Evolutionary conservation across 2,888 invertebrate species (phyloP).

Genomic region (Hyppa rectilinea): DNA sequence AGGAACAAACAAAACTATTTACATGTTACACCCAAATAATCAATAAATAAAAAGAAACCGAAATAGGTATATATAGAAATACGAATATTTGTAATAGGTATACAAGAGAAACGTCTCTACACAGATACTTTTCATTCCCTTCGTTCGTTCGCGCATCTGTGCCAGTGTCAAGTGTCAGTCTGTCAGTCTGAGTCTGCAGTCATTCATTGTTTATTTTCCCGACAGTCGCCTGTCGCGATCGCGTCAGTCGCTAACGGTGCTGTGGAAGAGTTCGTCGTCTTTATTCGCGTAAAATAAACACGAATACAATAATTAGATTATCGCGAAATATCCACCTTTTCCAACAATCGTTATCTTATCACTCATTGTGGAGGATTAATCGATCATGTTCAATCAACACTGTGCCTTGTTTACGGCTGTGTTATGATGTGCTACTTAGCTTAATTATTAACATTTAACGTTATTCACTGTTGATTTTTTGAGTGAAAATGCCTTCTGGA

Average conservation of each 20-base stretch:
- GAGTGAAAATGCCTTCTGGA: slow-evolving; percentile 82
- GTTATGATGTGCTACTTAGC: slow-evolving; percentile 72
- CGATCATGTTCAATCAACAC: slow-evolving; percentile 75
- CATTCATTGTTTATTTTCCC: slow-evolving; percentile 33
- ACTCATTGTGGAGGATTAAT: slow-evolving; percentile 68
- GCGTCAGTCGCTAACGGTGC: slow-evolving; percentile 75
- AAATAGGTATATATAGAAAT: too few species aligned
- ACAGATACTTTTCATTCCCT: too few species aligned
- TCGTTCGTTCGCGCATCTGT: slow-evolving; percentile 33
- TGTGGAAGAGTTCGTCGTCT: slow-evolving; percentile 57
- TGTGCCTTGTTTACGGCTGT: slow-evolving; percentile 61
- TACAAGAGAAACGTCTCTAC: too few species aligned
- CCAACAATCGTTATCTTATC: slow-evolving; percentile 78
- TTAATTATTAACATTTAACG: slow-evolving; percentile 66
- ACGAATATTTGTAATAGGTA: too few species aligned
- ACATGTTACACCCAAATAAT: neutral
- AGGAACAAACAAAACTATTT: too few species aligned
- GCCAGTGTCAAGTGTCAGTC: slow-evolving; percentile 20
- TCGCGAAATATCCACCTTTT: slow-evolving; percentile 65
- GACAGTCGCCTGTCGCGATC: too few species aligned
- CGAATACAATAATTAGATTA: slow-evolving; percentile 66
- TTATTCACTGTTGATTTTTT: slow-evolving; percentile 60
- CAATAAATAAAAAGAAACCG: too few species aligned
- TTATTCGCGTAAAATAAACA: slow-evolving; percentile 61
- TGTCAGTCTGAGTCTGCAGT: slow-evolving; percentile 8